A percentile compares a stretch with the other conserved stretches of the same genome.
Evolutionary conservation across 2,888 invertebrate species (phyloP).

Genomic region (Drosophila nr. perissopoda): DNA sequence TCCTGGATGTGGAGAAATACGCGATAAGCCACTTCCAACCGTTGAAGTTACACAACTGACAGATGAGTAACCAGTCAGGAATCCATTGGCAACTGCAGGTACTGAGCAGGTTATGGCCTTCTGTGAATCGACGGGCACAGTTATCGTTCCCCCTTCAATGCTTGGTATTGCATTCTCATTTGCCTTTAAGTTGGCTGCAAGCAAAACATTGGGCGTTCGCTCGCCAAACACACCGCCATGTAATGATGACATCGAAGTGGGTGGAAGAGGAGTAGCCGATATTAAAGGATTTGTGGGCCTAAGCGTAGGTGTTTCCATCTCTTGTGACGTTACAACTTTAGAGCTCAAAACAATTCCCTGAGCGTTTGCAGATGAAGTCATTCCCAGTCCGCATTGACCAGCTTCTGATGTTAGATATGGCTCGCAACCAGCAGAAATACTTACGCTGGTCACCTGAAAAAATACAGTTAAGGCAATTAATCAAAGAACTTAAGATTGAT

Average conservation of each 20-base stretch:
- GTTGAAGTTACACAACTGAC: slow-evolving; percentile 28
- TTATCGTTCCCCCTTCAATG: slow-evolving; percentile 13
- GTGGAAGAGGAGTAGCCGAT: slow-evolving; percentile 27
- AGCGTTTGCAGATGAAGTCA: slow-evolving; percentile 18
- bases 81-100: slow-evolving; percentile 58
- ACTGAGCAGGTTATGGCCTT: slow-evolving; percentile 33
- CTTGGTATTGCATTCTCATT: slow-evolving; percentile 36
- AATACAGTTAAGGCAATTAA: not conserved
- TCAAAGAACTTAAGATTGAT: not conserved
- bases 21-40: slow-evolving; percentile 42
- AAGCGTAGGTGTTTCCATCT: slow-evolving; percentile 26
- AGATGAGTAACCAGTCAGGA: slow-evolving; percentile 52
- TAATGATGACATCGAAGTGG: slow-evolving; percentile 35
- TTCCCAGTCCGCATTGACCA: slow-evolving; percentile 23
- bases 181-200: slow-evolving; percentile 37
- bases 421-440: slow-evolving; percentile 46
- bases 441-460: slow-evolving; percentile 42
- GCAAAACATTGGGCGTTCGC: slow-evolving; percentile 48
- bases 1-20: slow-evolving; percentile 49
- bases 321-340: slow-evolving; percentile 46
- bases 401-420: slow-evolving; percentile 33
- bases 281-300: slow-evolving; percentile 39
- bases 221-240: slow-evolving; percentile 44
- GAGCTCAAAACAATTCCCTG: slow-evolving; percentile 35
- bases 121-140: slow-evolving; percentile 39